Percentiles rank a stretch among this genome's conserved stretches.
Conservation (phyloP, 2,888 invertebrate species). For the Unio delphinus region DNA sequence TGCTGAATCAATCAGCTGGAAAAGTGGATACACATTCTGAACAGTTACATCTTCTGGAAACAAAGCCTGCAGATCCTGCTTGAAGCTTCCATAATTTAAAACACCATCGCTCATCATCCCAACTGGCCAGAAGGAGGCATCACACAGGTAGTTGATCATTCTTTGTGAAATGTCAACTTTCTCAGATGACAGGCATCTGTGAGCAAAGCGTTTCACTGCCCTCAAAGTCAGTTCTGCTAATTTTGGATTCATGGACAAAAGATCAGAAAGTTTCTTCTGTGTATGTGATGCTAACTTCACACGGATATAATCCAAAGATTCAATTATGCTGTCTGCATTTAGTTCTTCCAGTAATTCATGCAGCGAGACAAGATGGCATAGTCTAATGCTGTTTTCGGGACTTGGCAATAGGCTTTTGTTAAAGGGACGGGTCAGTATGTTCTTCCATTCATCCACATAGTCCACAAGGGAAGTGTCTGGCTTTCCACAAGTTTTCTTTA, state of each 20-base stretch:
- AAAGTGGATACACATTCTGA: too few species aligned
- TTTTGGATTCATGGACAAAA: slow-evolving; percentile 3
- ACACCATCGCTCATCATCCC: too few species aligned
- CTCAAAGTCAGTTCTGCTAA: slow-evolving; percentile 17
- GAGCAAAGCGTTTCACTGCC: slow-evolving; percentile 33
- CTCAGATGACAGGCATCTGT: slow-evolving; percentile 30
- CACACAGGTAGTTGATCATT: slow-evolving; percentile 24
- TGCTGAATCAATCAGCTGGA: too few species aligned
- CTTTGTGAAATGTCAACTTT: slow-evolving; percentile 15
- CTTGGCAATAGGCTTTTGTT: slow-evolving; percentile 29
- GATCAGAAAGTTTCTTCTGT: slow-evolving; percentile 7
- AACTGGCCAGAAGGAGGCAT: slow-evolving; percentile 36
- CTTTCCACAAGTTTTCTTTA: slow-evolving; percentile 35
- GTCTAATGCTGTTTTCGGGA: slow-evolving; percentile 26
- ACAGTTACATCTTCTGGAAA: too few species aligned
- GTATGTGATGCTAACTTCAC: slow-evolving; percentile 17
- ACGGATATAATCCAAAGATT: slow-evolving; percentile 22
- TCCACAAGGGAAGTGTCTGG: slow-evolving; percentile 25
- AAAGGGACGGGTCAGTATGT: slow-evolving; percentile 13
- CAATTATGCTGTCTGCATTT: slow-evolving; percentile 32
- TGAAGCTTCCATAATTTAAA: too few species aligned
- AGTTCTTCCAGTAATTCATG: slow-evolving; percentile 38
- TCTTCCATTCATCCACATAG: slow-evolving; percentile 26
- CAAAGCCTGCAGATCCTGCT: too few species aligned
- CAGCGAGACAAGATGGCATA: slow-evolving; percentile 38